Evolutionary conservation across 2,888 invertebrate species (phyloP).

Genomic region (Mimumesa dahlbomi): DNA sequence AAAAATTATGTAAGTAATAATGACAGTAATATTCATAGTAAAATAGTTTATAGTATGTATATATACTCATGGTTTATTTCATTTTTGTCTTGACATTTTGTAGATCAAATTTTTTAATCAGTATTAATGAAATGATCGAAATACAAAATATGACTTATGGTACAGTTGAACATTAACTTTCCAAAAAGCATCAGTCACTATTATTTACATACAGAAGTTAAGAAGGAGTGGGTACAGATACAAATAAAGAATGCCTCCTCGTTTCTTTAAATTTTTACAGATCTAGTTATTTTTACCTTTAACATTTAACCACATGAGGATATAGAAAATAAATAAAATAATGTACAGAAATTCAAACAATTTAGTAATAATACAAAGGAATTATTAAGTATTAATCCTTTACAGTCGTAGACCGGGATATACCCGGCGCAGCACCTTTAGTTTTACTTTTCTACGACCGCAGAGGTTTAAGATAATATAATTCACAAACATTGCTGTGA

Average conservation of each 20-base stretch:
- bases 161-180: conserved; percentile 35
- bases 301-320: conserved; percentile 42
- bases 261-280: conserved; percentile 46
- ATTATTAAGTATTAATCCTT: conserved; percentile 48
- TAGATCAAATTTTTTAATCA: conserved; percentile 31
- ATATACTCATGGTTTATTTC: conserved; percentile 50
- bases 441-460: no score
- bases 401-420: no score
- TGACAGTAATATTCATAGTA: conserved; percentile 15
- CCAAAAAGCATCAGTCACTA: conserved; percentile 17
- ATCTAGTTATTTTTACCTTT: conserved; percentile 45
- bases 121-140: conserved; percentile 32
- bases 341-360: conserved; percentile 57
- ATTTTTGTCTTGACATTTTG: conserved; percentile 47
- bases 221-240: conserved; percentile 54
- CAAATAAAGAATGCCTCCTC: conserved; percentile 38
- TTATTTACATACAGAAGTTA: conserved; percentile 63
- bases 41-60: conserved; percentile 16
- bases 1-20: conserved; percentile 6
- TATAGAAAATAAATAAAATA: conserved; percentile 62
- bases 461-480: conserved; percentile 45
- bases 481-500: conserved; percentile 38
- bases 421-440: no score
- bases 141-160: conserved; percentile 32
- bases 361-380: conserved; percentile 51